Evolutionary conservation across 2,113 vertebrate genomes (phyloP), one percentile per base, ranked within the genome.

Genomic region (Poecile atricapillus): DNA sequence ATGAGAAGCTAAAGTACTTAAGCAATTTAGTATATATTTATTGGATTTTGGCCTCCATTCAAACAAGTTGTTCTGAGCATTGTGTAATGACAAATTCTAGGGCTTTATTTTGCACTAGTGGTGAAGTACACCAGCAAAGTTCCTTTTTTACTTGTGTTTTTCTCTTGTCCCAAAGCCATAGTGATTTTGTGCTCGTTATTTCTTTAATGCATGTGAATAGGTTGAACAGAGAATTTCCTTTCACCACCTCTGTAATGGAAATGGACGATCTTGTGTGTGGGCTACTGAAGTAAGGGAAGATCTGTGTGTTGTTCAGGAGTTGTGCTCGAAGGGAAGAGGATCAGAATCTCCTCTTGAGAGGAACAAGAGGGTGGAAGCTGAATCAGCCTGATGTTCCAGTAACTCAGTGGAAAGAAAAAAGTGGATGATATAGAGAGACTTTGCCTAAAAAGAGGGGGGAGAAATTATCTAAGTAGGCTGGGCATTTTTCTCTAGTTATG

Each of bases 401-500:
- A 47, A 76, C 27, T 88, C 21, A 23, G 3, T 25, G 25, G 19
- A n/a, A 41, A 11, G 35, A 15, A 33, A 7, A 18, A 64, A 23
- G 25, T 10, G 7, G 71, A 47, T 52, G 84, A 5, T 46, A 15
- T 14, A 75, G 46, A 80, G 53, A 37, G 1, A 64, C 13, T 22
- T 69, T 63, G 9, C 30, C 55, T 60, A 17, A 39, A 92, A 88
- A 56, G 23, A 30, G 56, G 3, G 10, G 7, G 12, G 28, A 63
- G 24, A 83, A 47, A 55, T 74, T 85, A 33, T 23, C 39, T 41
- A 35, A 52, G 56, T 55, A 43, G 30, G 3, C 18, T 62, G 14
- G 1, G 0, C 0, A 4, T 14, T 60, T 83, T 79, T 73, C 8
- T 23, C 47, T 69, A 23, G 10, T 46, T 68, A 31, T 10, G 24